Conservation (phyloP, 1,140 invertebrate species). For the Drosophila ercepeae region DNA sequence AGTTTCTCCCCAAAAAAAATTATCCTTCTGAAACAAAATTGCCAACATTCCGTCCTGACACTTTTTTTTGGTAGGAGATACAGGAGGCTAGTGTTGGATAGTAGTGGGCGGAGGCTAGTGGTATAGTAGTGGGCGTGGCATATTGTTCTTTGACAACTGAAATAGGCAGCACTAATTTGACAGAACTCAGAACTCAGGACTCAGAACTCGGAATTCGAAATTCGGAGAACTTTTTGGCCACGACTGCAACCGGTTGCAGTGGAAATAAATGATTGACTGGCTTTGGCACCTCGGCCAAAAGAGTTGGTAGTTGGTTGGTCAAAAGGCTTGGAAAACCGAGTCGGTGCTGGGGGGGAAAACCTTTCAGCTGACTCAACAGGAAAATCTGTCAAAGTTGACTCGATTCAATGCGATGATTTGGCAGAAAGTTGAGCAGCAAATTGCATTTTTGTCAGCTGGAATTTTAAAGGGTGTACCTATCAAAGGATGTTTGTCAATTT, state of each 20-base stretch:
- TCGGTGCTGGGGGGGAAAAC: background rate
- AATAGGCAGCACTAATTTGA: slow-evolving; percentile 60
- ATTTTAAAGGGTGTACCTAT: background rate
- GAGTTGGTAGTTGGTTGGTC: background rate
- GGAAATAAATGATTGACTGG: slow-evolving; percentile 31
- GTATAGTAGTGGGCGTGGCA: background rate
- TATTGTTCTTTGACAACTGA: slow-evolving; percentile 11
- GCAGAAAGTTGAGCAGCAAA: slow-evolving; percentile 37
- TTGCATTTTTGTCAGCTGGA: slow-evolving; percentile 5
- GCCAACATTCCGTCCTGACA: background rate
- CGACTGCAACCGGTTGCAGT: slow-evolving; percentile 24
- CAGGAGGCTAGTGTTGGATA: background rate
- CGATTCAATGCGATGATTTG: slow-evolving; percentile 31
- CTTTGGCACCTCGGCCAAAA: slow-evolving; percentile 21
- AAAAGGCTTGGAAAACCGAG: background rate
- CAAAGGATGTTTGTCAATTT: background rate
- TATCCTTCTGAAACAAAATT: background rate
- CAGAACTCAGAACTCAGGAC: slow-evolving; percentile 14
- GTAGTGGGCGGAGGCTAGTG: no score
- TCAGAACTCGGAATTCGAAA: background rate
- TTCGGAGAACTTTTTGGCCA: background rate
- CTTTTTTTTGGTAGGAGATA: background rate
- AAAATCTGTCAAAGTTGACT: slow-evolving; percentile 43
- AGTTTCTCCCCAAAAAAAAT: background rate
- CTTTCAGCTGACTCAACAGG: slow-evolving; percentile 42